A percentile compares a stretch with the other conserved stretches of the same genome.
Evolutionary conservation across 2,113 vertebrate species (phyloP).

Genomic region (Strix aluco): DNA sequence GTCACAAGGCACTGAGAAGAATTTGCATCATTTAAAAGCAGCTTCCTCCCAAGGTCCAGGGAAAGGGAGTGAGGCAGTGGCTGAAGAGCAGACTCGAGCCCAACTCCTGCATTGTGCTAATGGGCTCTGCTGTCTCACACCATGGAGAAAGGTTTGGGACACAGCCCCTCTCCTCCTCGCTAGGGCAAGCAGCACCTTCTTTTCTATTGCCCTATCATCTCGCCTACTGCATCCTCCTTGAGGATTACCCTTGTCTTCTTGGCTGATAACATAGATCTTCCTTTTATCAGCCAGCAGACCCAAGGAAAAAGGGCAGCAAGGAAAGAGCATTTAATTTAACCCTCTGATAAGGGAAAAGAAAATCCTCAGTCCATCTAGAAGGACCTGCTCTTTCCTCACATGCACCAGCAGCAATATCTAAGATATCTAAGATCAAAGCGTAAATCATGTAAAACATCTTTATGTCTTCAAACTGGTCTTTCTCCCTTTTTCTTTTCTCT

Average conservation of each 20-base stretch:
- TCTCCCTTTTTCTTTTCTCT: not conserved
- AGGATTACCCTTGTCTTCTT: not conserved
- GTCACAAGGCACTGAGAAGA: not conserved
- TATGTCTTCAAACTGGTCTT: slow-evolving; percentile 49
- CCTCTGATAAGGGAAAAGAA: slow-evolving; percentile 67
- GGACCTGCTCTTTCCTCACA: slow-evolving; percentile 55
- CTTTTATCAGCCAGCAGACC: slow-evolving; percentile 51
- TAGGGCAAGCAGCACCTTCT: not conserved
- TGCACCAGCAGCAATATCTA: slow-evolving; percentile 47
- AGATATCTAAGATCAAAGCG: slow-evolving; percentile 63
- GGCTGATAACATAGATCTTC: slow-evolving; percentile 11
- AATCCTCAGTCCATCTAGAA: slow-evolving; percentile 44
- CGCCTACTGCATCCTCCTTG: not conserved
- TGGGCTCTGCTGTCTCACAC: not conserved
- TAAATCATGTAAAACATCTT: slow-evolving; percentile 70
- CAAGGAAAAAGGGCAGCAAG: not conserved
- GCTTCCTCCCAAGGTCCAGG: not conserved
- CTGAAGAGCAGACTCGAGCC: not conserved
- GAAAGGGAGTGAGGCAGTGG: not conserved
- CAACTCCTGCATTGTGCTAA: not conserved
- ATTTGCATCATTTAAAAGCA: not conserved
- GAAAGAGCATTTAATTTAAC: slow-evolving; percentile 68
- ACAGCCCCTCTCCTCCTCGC: not conserved
- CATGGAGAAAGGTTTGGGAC: not conserved
- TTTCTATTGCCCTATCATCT: not conserved